Base-by-base conservation (phyloP, 2,888 invertebrate species). In the Temnothorax rugatulus region DNA sequence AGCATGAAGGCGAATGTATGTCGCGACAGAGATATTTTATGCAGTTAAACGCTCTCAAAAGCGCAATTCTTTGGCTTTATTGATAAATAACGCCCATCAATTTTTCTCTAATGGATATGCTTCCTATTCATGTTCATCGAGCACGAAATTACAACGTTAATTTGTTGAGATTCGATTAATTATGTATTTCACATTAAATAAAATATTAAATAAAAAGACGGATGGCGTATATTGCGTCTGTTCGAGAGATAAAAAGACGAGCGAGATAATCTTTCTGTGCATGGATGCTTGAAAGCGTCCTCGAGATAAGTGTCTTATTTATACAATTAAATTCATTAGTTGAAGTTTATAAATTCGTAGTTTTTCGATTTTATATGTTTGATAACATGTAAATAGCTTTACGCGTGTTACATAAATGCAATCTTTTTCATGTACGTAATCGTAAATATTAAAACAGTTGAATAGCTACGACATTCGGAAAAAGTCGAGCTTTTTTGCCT, bases 1-100 rank as follows among this genome's bases (percentile, higher is more conserved):
- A 15, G 15, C 57, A n/a, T 47, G 38, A 61, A 79, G 21, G 25
- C 47, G 34, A 44, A 25, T 38, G 15, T 66, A 47, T 11, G 34
- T 21, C 34, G 44, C 21, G 77, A n/a, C 54, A 9, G 47, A 63
- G 18, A 69, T 15, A 29, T n/a, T 54, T 68, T 69, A 77, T n/a
- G 25, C 25, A 66, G 34, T 44, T 9, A 8, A 54, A 15, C 5
- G 21, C 2, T 41, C 13, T 68, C 3, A 18, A 68, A 34, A 50
- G n/a, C 15, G 9, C 13, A 13, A n/a, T 44, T 74, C 4, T 4
- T 13, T n/a, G 34, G 3, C 0, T 47, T 11, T 68, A 29, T 18
- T 21, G 2, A 41, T 18, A 18, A 47, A 47, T 11, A 25, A 66
- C 18, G 25, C 21, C 21, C 15, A 25, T 1, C 15, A 44, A 66